phyloP scores from a whole-genome alignment of 2,113 vertebrate genomes.

The Globicephala melas region DNA sequence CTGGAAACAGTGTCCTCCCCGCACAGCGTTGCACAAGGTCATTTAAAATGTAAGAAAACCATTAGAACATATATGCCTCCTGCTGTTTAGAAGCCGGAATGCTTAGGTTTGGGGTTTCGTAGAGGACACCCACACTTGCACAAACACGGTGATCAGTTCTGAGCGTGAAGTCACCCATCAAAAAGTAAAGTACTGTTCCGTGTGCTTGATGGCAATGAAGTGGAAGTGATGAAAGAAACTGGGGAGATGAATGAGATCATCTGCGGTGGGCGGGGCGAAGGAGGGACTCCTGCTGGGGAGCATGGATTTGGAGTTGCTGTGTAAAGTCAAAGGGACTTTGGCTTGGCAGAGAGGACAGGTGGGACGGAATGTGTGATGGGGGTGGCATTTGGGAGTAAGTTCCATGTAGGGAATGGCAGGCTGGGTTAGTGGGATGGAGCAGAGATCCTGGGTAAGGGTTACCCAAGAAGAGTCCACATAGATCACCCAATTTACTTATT shows the following conservation, averaged over 20 bases:
- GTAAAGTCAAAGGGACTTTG: neutral
- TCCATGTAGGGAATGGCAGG: neutral
- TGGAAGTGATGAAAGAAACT: neutral
- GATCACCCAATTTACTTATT: neutral
- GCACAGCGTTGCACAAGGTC: neutral
- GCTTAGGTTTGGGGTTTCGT: neutral
- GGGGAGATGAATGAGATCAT: neutral
- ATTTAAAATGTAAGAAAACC: neutral
- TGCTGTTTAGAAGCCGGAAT: neutral
- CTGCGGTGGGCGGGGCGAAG: rapidly evolving
- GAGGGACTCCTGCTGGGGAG: neutral
- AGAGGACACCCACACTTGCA: neutral
- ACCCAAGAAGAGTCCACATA: neutral
- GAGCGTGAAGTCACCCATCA: neutral
- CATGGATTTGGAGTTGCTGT: neutral
- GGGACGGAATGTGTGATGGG: neutral
- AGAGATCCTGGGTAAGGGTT: neutral
- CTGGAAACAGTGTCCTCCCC: neutral
- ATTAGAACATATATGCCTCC: neutral
- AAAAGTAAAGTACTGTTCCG: neutral
- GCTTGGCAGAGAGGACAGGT: neutral
- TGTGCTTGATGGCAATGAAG: neutral
- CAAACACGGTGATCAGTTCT: neutral
- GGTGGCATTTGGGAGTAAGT: too few species aligned
- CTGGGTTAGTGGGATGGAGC: neutral